Evolutionary conservation across 37 sponge, comb jelly and placozoan genomes (phyloP), one percentile per base, ranked within the genome.

Genomic region (Oopsacas minuta): DNA sequence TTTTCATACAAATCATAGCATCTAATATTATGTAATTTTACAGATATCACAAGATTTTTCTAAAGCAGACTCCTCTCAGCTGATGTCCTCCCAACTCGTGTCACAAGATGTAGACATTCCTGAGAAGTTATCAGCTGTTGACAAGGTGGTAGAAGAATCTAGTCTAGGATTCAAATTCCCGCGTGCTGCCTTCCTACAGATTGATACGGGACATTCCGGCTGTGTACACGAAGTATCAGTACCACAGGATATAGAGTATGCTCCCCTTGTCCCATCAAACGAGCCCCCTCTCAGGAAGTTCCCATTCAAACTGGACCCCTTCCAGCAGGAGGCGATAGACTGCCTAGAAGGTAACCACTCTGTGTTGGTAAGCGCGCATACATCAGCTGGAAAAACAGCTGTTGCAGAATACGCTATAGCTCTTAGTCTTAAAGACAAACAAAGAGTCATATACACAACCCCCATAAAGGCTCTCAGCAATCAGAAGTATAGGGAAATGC

Each of bases 401-500:
- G 97, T 96, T 30, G 97, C 97, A 34, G 97, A 96, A 90, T 96
- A 96, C 83, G 97, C 97, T 42, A 94, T 97, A 39, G 95, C 98
- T 23, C 85, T 90, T 84, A 94, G 93, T 0, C 90, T 97, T 25
- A 42, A 89, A 23, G 93, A 97, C 84, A 91, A 92, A 35, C 98
- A 97, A 87, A 90, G 98, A 34, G 99, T 97, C 84, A 97, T 97
- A 12, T 97, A 97, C 89, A 97, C 99, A 23, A 97, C 99, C 0
- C 99, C 99, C 37, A 95, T 97, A 83, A 97, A 96, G 93, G 96
- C 96, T 22, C 86, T 96, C 37, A 96, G 96, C 84, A 96, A 93
- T 83, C 96, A 96, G 89, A 96, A 96, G 87, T 96, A 93, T 38
- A 88, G 96, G 36, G 93, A 97, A 81, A 86, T 97, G 89, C 87